Percentiles rank a stretch among this genome's conserved stretches.
Evolutionary conservation across 2,888 invertebrate genomes (phyloP).

Genomic region (Microchrysa polita): DNA sequence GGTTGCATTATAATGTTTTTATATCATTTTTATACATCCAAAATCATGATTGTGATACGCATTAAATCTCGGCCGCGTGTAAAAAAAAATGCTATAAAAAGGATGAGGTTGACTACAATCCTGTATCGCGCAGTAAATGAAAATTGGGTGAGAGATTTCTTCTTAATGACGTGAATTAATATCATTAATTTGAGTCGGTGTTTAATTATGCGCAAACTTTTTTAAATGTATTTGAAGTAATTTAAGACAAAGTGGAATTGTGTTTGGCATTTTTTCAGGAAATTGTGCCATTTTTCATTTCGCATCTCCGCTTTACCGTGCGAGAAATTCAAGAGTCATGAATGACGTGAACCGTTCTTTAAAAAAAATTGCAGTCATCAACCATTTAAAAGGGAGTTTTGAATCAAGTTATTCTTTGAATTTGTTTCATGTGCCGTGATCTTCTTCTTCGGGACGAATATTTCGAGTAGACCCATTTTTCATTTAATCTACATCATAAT

Average conservation of each 20-base stretch:
- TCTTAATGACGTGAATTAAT: conserved; percentile 51
- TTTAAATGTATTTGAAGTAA: conserved; percentile 51
- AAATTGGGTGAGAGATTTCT: conserved; percentile 49
- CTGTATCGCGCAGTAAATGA: conserved; percentile 21
- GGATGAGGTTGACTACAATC: conserved; percentile 22
- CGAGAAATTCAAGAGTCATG: too few relatives aligned
- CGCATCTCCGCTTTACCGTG: too few relatives aligned
- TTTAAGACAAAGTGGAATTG: conserved; percentile 49
- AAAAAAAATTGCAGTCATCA: too few relatives aligned
- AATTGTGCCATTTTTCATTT: conserved; percentile 49
- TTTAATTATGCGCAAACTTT: conserved; percentile 51
- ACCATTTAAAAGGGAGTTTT: too few relatives aligned
- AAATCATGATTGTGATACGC: not conserved
- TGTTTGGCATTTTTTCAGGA: conserved; percentile 50
- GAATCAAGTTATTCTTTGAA: too few relatives aligned
- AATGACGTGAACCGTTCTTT: too few relatives aligned
- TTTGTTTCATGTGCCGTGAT: too few relatives aligned
- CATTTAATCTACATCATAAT: too few relatives aligned
- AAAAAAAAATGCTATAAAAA: conserved; percentile 11
- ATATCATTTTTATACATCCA: too few relatives aligned
- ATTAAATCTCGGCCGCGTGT: not conserved
- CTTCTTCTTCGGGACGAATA: too few relatives aligned
- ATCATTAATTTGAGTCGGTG: conserved; percentile 51
- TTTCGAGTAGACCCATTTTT: too few relatives aligned
- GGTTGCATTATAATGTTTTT: too few relatives aligned